Conservation (phyloP, 2,797 vertebrate genomes). For the Lerista edwardsae region DNA sequence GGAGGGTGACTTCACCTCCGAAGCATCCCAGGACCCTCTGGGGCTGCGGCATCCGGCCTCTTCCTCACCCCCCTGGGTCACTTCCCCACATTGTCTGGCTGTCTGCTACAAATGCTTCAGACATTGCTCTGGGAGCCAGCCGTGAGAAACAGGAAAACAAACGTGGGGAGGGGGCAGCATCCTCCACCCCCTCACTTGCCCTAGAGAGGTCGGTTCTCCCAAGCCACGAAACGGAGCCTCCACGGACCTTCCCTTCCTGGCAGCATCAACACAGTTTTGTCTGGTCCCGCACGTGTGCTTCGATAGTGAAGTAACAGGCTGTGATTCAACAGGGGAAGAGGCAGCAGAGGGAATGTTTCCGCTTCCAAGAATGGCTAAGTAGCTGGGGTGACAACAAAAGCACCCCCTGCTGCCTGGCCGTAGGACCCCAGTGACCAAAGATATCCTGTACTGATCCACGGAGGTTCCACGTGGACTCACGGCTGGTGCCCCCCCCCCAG, state of each 20-base stretch:
- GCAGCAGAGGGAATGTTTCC: no score
- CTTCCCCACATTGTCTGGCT: conserved; percentile 66
- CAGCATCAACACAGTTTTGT: neutral
- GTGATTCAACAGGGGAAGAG: no score
- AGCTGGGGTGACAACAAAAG: no score
- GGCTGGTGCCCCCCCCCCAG: no score
- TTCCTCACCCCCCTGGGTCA: neutral
- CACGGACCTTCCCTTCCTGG: neutral
- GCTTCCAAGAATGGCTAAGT: no score
- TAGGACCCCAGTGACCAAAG: no score
- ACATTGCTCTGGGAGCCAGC: neutral
- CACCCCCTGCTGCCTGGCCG: no score
- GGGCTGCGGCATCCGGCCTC: conserved; percentile 45
- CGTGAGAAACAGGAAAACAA: neutral
- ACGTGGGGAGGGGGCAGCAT: neutral
- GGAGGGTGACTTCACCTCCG: conserved; percentile 43
- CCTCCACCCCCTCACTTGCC: neutral
- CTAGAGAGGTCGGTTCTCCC: neutral
- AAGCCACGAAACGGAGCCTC: no score
- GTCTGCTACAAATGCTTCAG: neutral
- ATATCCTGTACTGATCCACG: no score
- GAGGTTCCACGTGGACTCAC: no score
- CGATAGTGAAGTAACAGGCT: neutral
- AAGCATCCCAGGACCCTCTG: conserved; percentile 43
- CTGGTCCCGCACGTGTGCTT: no score